Base-by-base conservation (phyloP, 2,113 vertebrate species). In the Prietella phreatophila region DNA sequence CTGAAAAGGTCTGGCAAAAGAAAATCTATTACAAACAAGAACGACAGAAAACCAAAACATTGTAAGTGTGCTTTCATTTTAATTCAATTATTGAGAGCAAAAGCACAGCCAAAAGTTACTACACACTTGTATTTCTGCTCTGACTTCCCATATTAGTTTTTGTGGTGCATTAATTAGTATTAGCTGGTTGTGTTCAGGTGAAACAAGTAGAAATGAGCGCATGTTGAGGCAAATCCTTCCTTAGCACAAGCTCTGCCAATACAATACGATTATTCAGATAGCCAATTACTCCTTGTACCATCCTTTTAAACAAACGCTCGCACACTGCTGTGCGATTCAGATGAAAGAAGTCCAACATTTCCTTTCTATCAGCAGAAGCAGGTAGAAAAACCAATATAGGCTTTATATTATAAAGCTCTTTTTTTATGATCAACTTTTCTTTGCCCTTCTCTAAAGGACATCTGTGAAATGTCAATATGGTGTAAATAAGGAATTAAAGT, bases 251-350 rank as follows among this genome's bases (percentile, higher is more conserved):
- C 82, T 85, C 89, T 85, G 83, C 83, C 85, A 87, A 82, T 91
- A 85, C 58, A 89, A 84, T 91, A 36, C 9, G 9, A 58, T 60
- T 94, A 85, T 93, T 94, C 90, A 93, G 33, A 9, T 84, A 92
- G 86, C 69, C 82, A 92, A 89, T 93, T 91, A 93, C 13, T 81
- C 82, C 47, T 82, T 79, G 65, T 82, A 90, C 67, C 86, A 91
- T 89, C 55, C 91, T 93, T 88, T 69, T 82, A 76, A 36, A 58
- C 87, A 91, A 92, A 90, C 76, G 60, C 63, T 39, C 56, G 39
- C 60, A 91, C 83, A 89, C 69, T 73, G 17, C 69, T 73, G 69
- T 73, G 19, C 11, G 30, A 39, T 47, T 22, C 39, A 25, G 10
- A 20, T 2, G 22, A 85, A 86, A 33, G n/a, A n/a, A 63, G 25